These are phyloP conservation scores for Phaethon lepturus DNA, from an alignment of 2,113 vertebrate genomes.

Conservation along the genomic window DNA sequence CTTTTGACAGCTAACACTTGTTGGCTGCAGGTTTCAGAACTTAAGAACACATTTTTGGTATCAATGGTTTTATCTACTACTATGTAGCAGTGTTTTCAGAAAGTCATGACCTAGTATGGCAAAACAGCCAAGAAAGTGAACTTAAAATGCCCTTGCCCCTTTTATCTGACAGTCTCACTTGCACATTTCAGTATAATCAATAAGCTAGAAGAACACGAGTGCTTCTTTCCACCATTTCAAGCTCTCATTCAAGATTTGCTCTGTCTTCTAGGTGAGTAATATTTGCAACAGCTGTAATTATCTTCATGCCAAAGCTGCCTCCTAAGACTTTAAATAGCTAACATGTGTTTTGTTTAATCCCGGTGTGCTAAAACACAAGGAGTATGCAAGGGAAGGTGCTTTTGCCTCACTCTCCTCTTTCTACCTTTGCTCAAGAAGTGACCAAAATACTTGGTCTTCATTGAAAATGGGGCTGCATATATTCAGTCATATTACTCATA, in stretches of 20 bases:
- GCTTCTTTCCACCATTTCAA: conserved; percentile 90
- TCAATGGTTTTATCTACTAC: neutral
- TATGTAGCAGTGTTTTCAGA: neutral
- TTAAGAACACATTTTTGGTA: neutral
- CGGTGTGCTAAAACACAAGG: neutral
- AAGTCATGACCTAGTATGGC: neutral
- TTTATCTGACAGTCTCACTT: neutral
- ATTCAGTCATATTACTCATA: neutral
- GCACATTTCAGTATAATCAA: conserved; percentile 81
- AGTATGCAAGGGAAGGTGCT: neutral
- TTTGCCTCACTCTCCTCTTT: neutral
- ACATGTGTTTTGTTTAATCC: neutral
- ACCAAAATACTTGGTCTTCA: neutral
- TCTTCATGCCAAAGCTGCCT: neutral
- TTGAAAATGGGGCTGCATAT: neutral
- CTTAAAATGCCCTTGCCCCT: neutral
- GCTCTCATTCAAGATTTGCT: conserved; percentile 82
- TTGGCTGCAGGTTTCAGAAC: neutral
- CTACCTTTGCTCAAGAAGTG: neutral
- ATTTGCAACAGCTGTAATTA: neutral
- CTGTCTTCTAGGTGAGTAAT: conserved; percentile 80
- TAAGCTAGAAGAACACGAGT: conserved; percentile 87
- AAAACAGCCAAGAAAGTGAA: neutral
- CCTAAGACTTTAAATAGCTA: neutral
- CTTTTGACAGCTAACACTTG: neutral